A percentile compares a stretch with the other conserved stretches of the same genome.
phyloP scores from a whole-genome alignment of 1,140 invertebrate species.

The Trichoplusia ni region DNA sequence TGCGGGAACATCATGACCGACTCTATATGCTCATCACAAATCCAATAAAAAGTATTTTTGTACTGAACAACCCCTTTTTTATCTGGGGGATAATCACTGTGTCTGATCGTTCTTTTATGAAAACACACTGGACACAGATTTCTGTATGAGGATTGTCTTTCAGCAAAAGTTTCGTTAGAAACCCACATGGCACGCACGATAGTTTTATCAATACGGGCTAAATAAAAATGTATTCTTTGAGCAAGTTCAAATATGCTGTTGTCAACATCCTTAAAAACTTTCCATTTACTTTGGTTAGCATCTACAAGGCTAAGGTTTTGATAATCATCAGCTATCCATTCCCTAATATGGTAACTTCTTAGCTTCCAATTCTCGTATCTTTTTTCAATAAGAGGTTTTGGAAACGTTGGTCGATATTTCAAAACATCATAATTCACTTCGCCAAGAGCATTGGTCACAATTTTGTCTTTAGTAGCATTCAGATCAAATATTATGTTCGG shows the following conservation, averaged over 20 bases:
- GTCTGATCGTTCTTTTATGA: slow-evolving; percentile 62
- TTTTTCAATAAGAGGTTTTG: slow-evolving; percentile 66
- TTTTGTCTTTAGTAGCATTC: slow-evolving; percentile 53
- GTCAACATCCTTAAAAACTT: slow-evolving; percentile 72
- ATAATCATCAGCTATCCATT: slow-evolving; percentile 79
- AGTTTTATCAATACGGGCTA: slow-evolving; percentile 61
- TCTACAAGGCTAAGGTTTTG: slow-evolving; percentile 77
- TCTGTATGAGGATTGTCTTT: slow-evolving; percentile 76
- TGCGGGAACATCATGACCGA: slow-evolving; percentile 71
- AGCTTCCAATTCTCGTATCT: slow-evolving; percentile 72
- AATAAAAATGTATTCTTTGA: slow-evolving; percentile 62
- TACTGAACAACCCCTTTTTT: slow-evolving; percentile 81
- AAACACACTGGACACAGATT: slow-evolving; percentile 83
- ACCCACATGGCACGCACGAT: slow-evolving; percentile 73
- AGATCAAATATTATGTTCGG: slow-evolving; percentile 82
- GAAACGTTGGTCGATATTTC: slow-evolving; percentile 68
- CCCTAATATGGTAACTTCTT: slow-evolving; percentile 59
- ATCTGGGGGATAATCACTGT: slow-evolving; percentile 71
- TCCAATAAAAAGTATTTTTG: slow-evolving; percentile 81
- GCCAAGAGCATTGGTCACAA: slow-evolving; percentile 64
- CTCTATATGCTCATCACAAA: slow-evolving; percentile 79
- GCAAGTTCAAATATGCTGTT: slow-evolving; percentile 52
- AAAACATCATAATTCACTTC: slow-evolving; percentile 62
- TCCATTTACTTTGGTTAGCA: slow-evolving; percentile 76
- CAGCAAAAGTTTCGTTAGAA: slow-evolving; percentile 79